Conservation (phyloP, 2,113 vertebrate genomes). For the Capreolus pygargus region DNA sequence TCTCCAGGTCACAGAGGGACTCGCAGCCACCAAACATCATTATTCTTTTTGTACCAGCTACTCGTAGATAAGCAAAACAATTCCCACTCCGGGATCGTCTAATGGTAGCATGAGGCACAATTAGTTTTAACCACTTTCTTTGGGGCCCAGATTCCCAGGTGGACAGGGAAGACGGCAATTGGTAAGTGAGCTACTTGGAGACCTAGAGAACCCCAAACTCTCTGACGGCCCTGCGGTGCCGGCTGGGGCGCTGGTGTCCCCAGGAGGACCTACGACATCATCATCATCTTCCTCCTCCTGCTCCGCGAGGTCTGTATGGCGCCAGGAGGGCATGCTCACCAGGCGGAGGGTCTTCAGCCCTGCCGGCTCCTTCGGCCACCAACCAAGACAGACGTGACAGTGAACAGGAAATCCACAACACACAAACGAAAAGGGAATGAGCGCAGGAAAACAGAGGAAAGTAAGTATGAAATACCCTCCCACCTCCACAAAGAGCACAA, state of each 20-base stretch:
- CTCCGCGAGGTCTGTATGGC: slow-evolving; percentile 81
- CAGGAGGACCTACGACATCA: slow-evolving; percentile 84
- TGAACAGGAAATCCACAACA: slow-evolving; percentile 65
- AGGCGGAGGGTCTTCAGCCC: slow-evolving; percentile 85
- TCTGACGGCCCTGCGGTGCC: slow-evolving; percentile 66
- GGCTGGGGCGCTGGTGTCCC: not conserved
- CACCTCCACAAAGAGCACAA: slow-evolving; percentile 30
- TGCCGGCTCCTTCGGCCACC: slow-evolving; percentile 80
- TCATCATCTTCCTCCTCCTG: slow-evolving; percentile 86
- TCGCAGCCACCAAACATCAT: not conserved
- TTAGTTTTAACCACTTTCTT: slow-evolving; percentile 66
- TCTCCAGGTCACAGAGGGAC: slow-evolving; percentile 47
- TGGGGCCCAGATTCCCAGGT: slow-evolving; percentile 39
- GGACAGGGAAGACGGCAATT: not conserved
- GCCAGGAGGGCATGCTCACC: slow-evolving; percentile 84
- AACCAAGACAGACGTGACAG: slow-evolving; percentile 65
- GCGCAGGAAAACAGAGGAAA: slow-evolving; percentile 49
- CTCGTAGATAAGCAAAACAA: not conserved
- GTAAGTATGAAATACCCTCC: slow-evolving; percentile 21
- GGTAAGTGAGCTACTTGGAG: slow-evolving; percentile 11
- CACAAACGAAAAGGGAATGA: slow-evolving; percentile 71
- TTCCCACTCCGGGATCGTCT: not conserved
- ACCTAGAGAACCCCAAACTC: slow-evolving; percentile 64
- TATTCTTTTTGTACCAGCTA: not conserved
- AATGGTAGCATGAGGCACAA: slow-evolving; percentile 32